Conservation (phyloP, 1,140 invertebrate genomes). For the Camponotus pennsylvanicus region DNA sequence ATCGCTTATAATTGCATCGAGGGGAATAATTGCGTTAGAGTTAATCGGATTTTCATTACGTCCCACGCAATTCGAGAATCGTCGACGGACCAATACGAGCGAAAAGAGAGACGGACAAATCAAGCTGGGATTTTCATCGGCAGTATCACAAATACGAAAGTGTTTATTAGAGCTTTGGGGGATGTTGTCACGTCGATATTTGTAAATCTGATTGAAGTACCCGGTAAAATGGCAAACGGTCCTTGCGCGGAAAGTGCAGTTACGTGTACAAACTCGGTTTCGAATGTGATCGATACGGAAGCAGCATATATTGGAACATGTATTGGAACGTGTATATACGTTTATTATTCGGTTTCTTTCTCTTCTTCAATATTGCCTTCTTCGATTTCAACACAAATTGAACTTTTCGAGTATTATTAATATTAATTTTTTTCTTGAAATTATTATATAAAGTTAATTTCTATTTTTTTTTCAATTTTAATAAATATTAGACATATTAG, state of each 20-base stretch:
- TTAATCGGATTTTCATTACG: slow-evolving; percentile 71
- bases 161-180: slow-evolving; percentile 62
- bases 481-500: not conserved
- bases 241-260: slow-evolving; percentile 55
- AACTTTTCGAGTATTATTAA: not conserved
- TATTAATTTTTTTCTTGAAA: not conserved
- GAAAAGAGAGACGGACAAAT: slow-evolving; percentile 38
- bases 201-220: slow-evolving; percentile 61
- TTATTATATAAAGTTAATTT: slow-evolving; percentile 1
- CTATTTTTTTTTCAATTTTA: not conserved
- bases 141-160: slow-evolving; percentile 31
- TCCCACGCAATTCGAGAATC: slow-evolving; percentile 55
- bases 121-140: slow-evolving; percentile 56
- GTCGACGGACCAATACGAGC: slow-evolving; percentile 50
- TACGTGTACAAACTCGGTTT: slow-evolving; percentile 53
- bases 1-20: slow-evolving; percentile 68
- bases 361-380: not conserved
- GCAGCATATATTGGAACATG: slow-evolving; percentile 22
- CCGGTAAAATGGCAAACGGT: slow-evolving; percentile 31
- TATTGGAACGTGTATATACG: slow-evolving; percentile 23
- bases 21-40: slow-evolving; percentile 63
- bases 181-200: slow-evolving; percentile 55
- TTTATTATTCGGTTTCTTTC: slow-evolving; percentile 34
- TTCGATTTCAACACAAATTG: not conserved
- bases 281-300: slow-evolving; percentile 54